These are phyloP conservation scores for Syngnathoides biaculeatus DNA, from an alignment of 2,113 vertebrate species.

Conservation along the genomic window DNA sequence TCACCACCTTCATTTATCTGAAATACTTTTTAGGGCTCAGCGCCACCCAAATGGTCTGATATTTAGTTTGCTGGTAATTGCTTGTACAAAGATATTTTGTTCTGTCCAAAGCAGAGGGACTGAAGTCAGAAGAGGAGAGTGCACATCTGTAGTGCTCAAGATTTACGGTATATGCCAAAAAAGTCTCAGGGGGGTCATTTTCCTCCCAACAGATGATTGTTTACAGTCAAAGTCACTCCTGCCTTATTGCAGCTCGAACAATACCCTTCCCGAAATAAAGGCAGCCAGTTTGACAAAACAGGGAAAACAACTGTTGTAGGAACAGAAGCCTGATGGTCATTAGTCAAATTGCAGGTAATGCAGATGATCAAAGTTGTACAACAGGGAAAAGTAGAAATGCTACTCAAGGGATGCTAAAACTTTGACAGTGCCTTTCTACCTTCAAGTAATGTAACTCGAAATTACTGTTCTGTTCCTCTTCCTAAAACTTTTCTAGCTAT, in stretches of 20 bases:
- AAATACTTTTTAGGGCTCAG: background rate
- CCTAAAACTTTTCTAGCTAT: too few relatives aligned
- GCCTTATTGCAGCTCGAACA: slow-evolving; percentile 6
- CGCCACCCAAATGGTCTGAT: background rate
- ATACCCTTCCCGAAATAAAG: slow-evolving; percentile 27
- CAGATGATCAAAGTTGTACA: background rate
- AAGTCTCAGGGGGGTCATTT: slow-evolving; percentile 23
- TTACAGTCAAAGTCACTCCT: slow-evolving; percentile 16
- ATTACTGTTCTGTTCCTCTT: too few relatives aligned
- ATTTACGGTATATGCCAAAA: slow-evolving; percentile 37
- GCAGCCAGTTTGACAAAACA: background rate
- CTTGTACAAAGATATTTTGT: slow-evolving; percentile 13
- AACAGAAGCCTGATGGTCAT: background rate
- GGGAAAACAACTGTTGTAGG: background rate
- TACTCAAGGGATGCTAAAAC: background rate
- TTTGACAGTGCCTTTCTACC: background rate
- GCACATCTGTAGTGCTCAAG: slow-evolving; percentile 57
- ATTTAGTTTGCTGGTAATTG: background rate
- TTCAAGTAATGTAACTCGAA: background rate
- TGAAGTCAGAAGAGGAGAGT: slow-evolving; percentile 37
- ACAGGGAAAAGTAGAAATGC: background rate
- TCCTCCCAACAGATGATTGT: slow-evolving; percentile 13
- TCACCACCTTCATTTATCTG: background rate
- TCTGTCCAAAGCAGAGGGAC: slow-evolving; percentile 55
- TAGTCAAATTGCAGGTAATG: background rate